Evolutionary conservation across 2,888 invertebrate genomes (phyloP).

Genomic region (Bedellia somnulentella): DNA sequence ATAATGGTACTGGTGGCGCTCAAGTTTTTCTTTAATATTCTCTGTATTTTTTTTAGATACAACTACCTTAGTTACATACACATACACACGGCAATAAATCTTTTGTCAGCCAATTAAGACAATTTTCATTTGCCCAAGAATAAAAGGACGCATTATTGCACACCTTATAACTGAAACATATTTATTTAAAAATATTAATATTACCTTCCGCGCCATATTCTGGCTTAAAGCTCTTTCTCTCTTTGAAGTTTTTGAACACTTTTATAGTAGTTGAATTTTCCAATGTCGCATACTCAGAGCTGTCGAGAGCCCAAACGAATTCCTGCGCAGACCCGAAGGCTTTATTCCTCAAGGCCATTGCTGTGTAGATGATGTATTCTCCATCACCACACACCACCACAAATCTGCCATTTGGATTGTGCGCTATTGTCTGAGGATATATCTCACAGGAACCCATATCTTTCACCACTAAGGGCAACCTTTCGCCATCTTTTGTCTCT

Average conservation of each 20-base stretch:
- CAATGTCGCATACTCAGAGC: slow-evolving; percentile 87
- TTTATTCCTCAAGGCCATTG: slow-evolving; percentile 98
- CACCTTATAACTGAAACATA: no score
- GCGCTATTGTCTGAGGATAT: slow-evolving; percentile 97
- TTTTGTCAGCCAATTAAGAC: no score
- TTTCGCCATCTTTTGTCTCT: slow-evolving; percentile 87
- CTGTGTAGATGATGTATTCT: slow-evolving; percentile 99
- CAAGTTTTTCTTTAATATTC: no score
- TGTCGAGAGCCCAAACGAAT: slow-evolving; percentile 98
- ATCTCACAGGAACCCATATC: slow-evolving; percentile 99
- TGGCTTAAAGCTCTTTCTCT: slow-evolving; percentile 92
- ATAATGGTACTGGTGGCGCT: no score
- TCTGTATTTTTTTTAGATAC: no score
- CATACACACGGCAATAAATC: no score
- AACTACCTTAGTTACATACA: no score
- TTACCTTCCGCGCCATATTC: slow-evolving; percentile 93
- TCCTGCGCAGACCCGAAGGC: slow-evolving; percentile 98
- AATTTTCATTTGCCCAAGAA: no score
- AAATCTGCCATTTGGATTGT: slow-evolving; percentile 95
- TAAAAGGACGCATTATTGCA: no score
- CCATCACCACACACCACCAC: slow-evolving; percentile 98
- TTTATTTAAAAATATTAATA: no score
- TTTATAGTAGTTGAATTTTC: slow-evolving; percentile 90
- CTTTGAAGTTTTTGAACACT: slow-evolving; percentile 98
- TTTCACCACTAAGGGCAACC: slow-evolving; percentile 91